Percentiles rank a stretch among this genome's conserved stretches.
These are phyloP conservation scores for Discoglossus pictus DNA, from an alignment of 2,797 vertebrate species.

Conservation along the genomic window DNA sequence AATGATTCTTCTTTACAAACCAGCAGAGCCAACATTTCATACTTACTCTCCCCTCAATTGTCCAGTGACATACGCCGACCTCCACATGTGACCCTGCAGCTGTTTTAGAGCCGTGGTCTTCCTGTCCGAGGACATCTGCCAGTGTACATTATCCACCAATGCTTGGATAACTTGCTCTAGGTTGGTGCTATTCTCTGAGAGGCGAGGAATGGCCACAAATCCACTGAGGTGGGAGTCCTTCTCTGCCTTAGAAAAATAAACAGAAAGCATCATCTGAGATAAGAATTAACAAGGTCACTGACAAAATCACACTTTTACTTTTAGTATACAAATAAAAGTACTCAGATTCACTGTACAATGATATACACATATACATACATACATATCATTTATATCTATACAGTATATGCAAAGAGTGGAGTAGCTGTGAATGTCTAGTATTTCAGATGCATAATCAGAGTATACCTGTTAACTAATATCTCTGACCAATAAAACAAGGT, in stretches of 20 bases:
- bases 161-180: conserved; percentile 84
- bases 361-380: no score
- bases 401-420: no score
- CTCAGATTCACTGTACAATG: no score
- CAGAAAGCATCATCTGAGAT: not conserved
- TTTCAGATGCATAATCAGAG: no score
- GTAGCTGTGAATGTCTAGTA: no score
- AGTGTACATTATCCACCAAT: conserved; percentile 85
- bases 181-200: conserved; percentile 77
- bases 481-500: no score
- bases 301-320: no score
- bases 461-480: no score
- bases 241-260: conserved; percentile 74
- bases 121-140: conserved; percentile 96
- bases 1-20: no score
- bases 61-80: conserved; percentile 82
- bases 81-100: conserved; percentile 97
- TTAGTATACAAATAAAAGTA: no score
- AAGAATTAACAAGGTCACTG: no score
- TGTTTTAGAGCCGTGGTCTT: conserved; percentile 94
- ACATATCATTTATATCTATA: no score
- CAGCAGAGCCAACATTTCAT: conserved; percentile 19
- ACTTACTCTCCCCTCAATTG: conserved; percentile 95
- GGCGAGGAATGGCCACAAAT: conserved; percentile 78
- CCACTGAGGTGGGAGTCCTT: conserved; percentile 86